Conservation (phyloP, 2,888 invertebrate species). For the Caradrina kadenii region DNA sequence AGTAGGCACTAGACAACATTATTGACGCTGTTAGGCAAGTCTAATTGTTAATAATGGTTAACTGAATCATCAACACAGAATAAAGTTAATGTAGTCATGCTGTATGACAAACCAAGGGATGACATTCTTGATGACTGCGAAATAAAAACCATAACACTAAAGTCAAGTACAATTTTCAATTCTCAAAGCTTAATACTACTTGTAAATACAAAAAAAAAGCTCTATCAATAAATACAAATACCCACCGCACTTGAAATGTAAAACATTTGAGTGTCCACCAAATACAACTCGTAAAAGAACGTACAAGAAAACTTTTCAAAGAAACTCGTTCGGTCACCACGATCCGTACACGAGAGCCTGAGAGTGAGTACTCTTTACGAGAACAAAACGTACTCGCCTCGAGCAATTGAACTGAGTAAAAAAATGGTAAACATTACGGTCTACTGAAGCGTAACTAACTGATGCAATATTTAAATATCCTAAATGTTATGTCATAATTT, state of each 20-base stretch:
- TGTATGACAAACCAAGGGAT: neutral
- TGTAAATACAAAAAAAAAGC: no score
- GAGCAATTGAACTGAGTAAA: slow-evolving; percentile 8
- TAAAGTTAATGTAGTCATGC: neutral
- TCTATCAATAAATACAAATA: neutral
- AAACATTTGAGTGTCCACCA: slow-evolving; percentile 7
- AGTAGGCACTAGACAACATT: neutral
- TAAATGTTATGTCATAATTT: slow-evolving; percentile 5
- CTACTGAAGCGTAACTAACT: no score
- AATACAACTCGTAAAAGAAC: slow-evolving; percentile 16
- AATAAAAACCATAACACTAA: neutral
- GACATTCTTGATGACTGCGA: no score
- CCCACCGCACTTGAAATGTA: slow-evolving; percentile 9
- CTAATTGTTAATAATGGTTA: no score
- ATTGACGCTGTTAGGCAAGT: neutral
- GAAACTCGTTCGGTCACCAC: slow-evolving; percentile 26
- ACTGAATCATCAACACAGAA: no score
- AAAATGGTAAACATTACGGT: neutral
- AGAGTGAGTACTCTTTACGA: slow-evolving; percentile 13
- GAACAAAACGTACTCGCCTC: slow-evolving; percentile 35
- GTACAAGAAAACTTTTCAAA: slow-evolving; percentile 17
- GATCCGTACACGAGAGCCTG: neutral
- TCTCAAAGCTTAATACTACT: neutral
- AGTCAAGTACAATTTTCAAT: neutral
- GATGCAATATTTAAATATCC: no score